These are phyloP conservation scores for Leptopilina drosophilae DNA, from an alignment of 2,888 invertebrate genomes.

Conservation along the genomic window DNA sequence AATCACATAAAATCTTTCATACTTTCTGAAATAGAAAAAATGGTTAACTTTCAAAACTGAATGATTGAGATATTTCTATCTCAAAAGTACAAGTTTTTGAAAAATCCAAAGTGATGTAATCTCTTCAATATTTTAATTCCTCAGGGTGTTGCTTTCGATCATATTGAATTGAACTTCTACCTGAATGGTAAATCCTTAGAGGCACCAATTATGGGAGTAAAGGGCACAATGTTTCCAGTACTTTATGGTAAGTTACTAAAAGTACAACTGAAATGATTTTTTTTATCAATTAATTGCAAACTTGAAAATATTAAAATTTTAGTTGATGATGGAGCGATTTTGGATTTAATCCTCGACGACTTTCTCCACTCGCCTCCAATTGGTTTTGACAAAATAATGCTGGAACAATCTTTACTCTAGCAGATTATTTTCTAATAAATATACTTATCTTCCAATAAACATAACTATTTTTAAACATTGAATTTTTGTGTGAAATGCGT, in stretches of 20 bases:
- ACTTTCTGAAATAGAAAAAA: too few relatives aligned
- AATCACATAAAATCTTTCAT: too few relatives aligned
- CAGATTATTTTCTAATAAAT: constrained; percentile 58
- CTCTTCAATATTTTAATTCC: too few relatives aligned
- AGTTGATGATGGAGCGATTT: constrained; percentile 98
- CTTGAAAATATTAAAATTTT: constrained; percentile 43
- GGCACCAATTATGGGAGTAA: constrained; percentile 90
- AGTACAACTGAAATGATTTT: background rate
- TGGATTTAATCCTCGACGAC: constrained; percentile 95
- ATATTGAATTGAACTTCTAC: constrained; percentile 96
- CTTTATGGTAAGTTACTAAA: constrained; percentile 86
- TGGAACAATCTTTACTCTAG: constrained; percentile 97
- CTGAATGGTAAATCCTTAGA: constrained; percentile 94
- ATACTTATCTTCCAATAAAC: background rate
- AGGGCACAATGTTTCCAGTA: constrained; percentile 93
- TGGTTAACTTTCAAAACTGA: too few relatives aligned
- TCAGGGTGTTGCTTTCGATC: constrained; percentile 95
- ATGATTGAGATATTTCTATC: too few relatives aligned
- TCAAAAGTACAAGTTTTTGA: too few relatives aligned
- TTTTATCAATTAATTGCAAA: too few relatives aligned
- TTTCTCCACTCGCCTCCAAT: constrained; percentile 90
- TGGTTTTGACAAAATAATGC: constrained; percentile 96
- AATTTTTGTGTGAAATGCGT: background rate
- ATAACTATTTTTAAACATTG: background rate
- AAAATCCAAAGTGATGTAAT: too few relatives aligned